A percentile compares a stretch with the other conserved stretches of the same genome.
Evolutionary conservation across 2,888 invertebrate species (phyloP).

Genomic region (Cephus sareptanus): DNA sequence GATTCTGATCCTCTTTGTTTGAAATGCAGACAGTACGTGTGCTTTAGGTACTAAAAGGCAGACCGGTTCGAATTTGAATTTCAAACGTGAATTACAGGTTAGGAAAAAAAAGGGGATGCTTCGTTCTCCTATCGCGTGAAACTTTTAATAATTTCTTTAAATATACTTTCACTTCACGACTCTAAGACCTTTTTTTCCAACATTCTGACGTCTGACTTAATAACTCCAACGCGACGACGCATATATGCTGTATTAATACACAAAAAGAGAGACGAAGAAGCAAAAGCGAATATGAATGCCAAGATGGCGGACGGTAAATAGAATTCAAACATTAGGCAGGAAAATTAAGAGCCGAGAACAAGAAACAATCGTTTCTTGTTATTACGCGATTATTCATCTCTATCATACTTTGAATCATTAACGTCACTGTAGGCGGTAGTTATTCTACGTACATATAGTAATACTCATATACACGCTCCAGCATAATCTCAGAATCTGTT

Average conservation of each 20-base stretch:
- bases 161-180: not conserved
- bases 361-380: slow-evolving; percentile 45
- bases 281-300: not conserved
- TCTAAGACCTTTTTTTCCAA: not conserved
- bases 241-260: not conserved
- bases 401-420: slow-evolving; percentile 47
- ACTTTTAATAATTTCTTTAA: not conserved
- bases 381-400: slow-evolving; percentile 47
- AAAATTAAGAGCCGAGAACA: slow-evolving; percentile 50
- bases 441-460: not conserved
- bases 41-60: not conserved
- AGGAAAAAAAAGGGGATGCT: not conserved
- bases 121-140: not conserved
- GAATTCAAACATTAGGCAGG: slow-evolving; percentile 57
- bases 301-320: slow-evolving; percentile 48
- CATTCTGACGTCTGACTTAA: not conserved
- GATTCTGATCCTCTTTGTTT: not conserved
- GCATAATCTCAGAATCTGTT: not conserved
- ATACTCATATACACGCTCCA: not conserved
- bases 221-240: not conserved
- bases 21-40: not conserved
- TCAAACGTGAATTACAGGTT: not conserved
- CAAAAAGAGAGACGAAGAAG: not conserved
- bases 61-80: not conserved
- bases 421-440: slow-evolving; percentile 27